Conservation (phyloP, 2,797 vertebrate species). For the Notolepis coatsorum region DNA sequence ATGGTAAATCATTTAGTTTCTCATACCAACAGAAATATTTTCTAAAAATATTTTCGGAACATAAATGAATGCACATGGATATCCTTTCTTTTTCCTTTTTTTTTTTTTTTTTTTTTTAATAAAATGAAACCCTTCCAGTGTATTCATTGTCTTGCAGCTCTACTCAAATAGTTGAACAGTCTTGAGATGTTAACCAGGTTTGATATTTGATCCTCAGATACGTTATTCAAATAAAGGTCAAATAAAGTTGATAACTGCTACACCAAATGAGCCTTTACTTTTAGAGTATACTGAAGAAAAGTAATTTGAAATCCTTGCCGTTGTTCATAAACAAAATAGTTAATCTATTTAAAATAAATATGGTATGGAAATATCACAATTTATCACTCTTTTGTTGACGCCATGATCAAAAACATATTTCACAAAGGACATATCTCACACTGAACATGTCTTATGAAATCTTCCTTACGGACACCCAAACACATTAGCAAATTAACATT, state of each 20-base stretch:
- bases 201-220: conserved; percentile 6
- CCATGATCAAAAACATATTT: conserved; percentile 55
- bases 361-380: conserved; percentile 30
- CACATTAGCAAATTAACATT: conserved; percentile 48
- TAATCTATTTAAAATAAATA: conserved; percentile 37
- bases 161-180: conserved; percentile 33
- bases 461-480: conserved; percentile 53
- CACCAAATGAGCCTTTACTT: conserved; percentile 18
- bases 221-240: conserved; percentile 16
- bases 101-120: background rate
- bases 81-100: background rate
- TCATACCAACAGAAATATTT: conserved; percentile 1
- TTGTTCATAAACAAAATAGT: conserved; percentile 30
- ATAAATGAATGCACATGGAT: background rate
- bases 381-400: conserved; percentile 33
- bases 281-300: conserved; percentile 17
- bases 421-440: conserved; percentile 62
- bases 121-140: conserved; percentile 6
- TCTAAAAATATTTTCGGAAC: background rate
- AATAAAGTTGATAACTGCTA: conserved; percentile 7
- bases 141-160: conserved; percentile 23
- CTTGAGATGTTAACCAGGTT: conserved; percentile 26
- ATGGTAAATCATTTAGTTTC: conserved; percentile 14
- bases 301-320: conserved; percentile 12
- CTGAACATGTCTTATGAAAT: conserved; percentile 44